Percentiles rank a stretch among this genome's conserved stretches.
Conservation (phyloP, 2,797 vertebrate species). For the Arremon brunneinucha region DNA sequence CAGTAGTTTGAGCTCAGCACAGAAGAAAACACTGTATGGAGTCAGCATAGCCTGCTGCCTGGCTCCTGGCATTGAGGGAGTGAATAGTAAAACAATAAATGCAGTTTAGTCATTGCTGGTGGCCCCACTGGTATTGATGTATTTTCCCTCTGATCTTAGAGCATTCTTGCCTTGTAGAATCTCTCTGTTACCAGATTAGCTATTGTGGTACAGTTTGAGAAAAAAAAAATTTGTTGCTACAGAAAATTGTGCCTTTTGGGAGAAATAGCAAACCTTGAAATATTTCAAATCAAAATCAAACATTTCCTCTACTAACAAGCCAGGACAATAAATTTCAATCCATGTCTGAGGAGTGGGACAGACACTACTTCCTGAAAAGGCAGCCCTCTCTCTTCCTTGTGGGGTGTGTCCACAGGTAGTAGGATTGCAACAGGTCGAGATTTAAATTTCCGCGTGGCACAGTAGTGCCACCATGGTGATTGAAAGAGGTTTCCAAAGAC, state of each 20-base stretch:
- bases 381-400: background rate
- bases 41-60: background rate
- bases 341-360: background rate
- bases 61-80: background rate
- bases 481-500: background rate
- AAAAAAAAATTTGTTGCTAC: background rate
- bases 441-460: background rate
- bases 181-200: background rate
- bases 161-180: background rate
- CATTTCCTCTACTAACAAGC: background rate
- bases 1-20: background rate
- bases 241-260: background rate
- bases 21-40: background rate
- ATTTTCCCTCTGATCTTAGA: background rate
- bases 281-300: background rate
- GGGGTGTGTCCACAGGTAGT: background rate
- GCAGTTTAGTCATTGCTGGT: background rate
- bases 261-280: background rate
- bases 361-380: background rate
- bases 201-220: background rate
- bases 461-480: rapidly evolving
- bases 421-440: background rate
- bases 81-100: background rate
- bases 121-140: background rate
- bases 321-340: background rate